Percentiles rank a stretch among this genome's conserved stretches.
These are phyloP conservation scores for Glossophaga mutica DNA, from an alignment of 2,797 vertebrate species.

Conservation along the genomic window DNA sequence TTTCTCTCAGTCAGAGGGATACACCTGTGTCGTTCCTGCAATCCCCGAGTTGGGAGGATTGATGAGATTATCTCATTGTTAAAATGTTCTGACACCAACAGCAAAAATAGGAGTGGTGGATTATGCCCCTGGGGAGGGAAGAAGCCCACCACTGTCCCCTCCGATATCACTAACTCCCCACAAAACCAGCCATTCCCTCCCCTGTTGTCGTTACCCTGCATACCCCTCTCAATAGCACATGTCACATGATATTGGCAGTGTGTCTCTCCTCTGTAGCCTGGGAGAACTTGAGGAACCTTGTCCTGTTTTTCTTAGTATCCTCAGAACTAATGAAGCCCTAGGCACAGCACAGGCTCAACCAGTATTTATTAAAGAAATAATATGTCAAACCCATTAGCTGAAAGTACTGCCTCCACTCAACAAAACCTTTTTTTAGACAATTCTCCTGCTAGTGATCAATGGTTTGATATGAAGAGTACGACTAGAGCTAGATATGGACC, in stretches of 20 bases:
- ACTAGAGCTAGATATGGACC: not conserved
- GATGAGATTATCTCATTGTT: not conserved
- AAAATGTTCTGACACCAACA: not conserved
- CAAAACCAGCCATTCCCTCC: not conserved
- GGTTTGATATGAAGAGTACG: not conserved
- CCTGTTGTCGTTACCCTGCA: not conserved
- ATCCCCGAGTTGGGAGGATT: not conserved
- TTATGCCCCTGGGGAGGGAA: not conserved
- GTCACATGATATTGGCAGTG: not conserved
- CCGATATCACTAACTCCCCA: too few relatives aligned
- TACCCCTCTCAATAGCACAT: not conserved
- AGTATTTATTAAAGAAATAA: not conserved
- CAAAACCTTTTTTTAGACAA: not conserved
- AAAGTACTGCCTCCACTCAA: not conserved
- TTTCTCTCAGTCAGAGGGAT: not conserved
- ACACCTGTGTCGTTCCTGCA: not conserved
- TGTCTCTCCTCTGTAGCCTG: not conserved
- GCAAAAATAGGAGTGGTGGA: not conserved
- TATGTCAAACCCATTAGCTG: not conserved
- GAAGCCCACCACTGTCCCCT: not conserved
- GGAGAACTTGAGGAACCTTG: not conserved
- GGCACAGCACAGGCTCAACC: not conserved
- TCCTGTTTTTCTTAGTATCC: not conserved
- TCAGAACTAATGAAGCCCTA: not conserved
- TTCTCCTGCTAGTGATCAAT: not conserved